Conservation (phyloP, 2,888 invertebrate species). For the Lissonota sp. region DNA sequence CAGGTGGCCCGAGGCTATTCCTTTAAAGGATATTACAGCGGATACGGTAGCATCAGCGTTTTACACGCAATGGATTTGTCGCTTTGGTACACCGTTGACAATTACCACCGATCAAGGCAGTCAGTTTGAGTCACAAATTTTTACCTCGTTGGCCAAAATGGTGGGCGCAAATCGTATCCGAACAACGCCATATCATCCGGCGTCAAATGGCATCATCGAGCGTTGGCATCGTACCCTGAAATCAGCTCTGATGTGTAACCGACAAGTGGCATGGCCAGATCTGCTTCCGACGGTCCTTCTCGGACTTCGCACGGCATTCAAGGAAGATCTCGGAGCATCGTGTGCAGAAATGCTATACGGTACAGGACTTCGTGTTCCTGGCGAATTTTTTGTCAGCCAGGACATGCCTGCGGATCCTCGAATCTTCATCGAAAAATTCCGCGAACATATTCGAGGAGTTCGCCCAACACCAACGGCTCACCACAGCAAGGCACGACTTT, state of each 20-base stretch:
- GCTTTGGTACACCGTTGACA: constrained; percentile 73
- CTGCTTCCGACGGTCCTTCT: constrained; percentile 66
- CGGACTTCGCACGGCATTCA: constrained; percentile 66
- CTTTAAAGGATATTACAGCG: constrained; percentile 74
- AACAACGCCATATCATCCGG: constrained; percentile 69
- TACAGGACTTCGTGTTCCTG: constrained; percentile 64
- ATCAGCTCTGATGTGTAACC: constrained; percentile 64
- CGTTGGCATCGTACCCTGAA: constrained; percentile 67
- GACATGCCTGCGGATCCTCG: constrained; percentile 51
- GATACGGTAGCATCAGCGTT: constrained; percentile 73
- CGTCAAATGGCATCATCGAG: constrained; percentile 69
- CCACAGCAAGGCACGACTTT: constrained; percentile 48
- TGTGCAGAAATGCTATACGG: constrained; percentile 66
- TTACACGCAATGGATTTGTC: constrained; percentile 71
- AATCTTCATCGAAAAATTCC: constrained; percentile 57
- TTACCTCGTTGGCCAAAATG: constrained; percentile 54
- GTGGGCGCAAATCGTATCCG: constrained; percentile 56
- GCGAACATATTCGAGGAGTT: constrained; percentile 54
- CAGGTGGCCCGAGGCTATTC: constrained; percentile 76
- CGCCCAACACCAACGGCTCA: constrained; percentile 60
- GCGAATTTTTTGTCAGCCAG: constrained; percentile 63
- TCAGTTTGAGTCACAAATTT: constrained; percentile 72
- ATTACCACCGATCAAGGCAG: constrained; percentile 76
- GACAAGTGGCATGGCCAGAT: constrained; percentile 53
- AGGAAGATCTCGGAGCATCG: constrained; percentile 66